Base-by-base conservation (phyloP, 2,113 vertebrate species). In the Perognathus longimembris region DNA sequence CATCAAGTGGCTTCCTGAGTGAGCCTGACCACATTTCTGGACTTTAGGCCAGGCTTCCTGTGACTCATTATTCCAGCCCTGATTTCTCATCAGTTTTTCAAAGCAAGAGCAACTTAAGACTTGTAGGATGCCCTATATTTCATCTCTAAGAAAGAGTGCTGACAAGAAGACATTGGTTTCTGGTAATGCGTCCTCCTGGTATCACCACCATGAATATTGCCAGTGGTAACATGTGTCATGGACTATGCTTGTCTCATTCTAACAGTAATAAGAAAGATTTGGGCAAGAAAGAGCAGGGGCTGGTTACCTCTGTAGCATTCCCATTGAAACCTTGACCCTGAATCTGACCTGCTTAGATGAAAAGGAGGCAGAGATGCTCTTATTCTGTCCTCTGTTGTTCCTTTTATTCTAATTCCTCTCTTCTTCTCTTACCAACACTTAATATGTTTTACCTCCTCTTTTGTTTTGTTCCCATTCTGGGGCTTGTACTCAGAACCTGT, bases 131-230 rank as follows among this genome's bases (percentile, higher is more conserved):
- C 77, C 75, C 78, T 90, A 38, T 26, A 40, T 88, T 88, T 83
- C 61, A 86, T 32, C 45, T 83, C 79, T 90, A 80, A 91, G 79
- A 70, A 91, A 79, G 57, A 88, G 59, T 82, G 94, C 89, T 93
- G 89, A 88, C 94, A 92, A 86, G 79, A 94, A 91, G 88, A 82
- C 85, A 77, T 61, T 83, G 61, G 76, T 93, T 96, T 94, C 89
- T 85, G 57, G 75, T 40, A 89, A 94, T 85, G 78, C 74, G 34
- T 36, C 59, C 32, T 5, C 57, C 50, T 26, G 77, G 76, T 79
- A 54, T 85, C 61, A 79, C 42, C 38, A n/a, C 17, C 79, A 57
- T 32, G 21, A 90, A 71, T 71, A 88, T 38, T 85, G 36, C 88
- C 88, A 90, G 59, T 5, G 24, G 40, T 79, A 75, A 85, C 17